Evolutionary conservation across 1,140 invertebrate genomes (phyloP).

Genomic region (Amyelois transitella): DNA sequence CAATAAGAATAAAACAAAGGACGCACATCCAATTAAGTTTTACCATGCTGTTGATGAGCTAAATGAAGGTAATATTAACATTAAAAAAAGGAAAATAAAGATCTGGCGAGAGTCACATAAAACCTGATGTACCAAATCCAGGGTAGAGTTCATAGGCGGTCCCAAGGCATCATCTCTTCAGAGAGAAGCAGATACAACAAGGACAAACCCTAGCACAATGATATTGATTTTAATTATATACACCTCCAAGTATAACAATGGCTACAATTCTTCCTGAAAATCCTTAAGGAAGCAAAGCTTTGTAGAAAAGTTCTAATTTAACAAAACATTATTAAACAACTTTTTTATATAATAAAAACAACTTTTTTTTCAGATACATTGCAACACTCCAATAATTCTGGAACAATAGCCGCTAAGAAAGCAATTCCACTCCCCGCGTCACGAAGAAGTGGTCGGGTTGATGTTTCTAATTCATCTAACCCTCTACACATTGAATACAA

Average conservation of each 20-base stretch:
- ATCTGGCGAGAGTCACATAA: too few relatives aligned
- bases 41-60: conserved; percentile 48
- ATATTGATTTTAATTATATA: too few relatives aligned
- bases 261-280: too few relatives aligned
- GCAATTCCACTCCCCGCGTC: conserved; percentile 25
- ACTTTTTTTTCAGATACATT: conserved; percentile 44
- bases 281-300: too few relatives aligned
- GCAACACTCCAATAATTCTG: conserved; percentile 35
- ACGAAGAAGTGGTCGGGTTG: conserved; percentile 24
- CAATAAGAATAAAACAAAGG: conserved; percentile 12
- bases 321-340: too few relatives aligned
- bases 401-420: conserved; percentile 42
- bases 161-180: too few relatives aligned
- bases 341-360: not conserved
- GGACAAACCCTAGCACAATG: too few relatives aligned
- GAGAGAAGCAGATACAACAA: too few relatives aligned
- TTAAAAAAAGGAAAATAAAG: not conserved
- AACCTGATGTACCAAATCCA: too few relatives aligned
- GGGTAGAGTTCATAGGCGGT: too few relatives aligned
- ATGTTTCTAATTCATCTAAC: conserved; percentile 28
- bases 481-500: conserved; percentile 51
- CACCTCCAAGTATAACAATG: too few relatives aligned
- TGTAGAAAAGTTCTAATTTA: too few relatives aligned
- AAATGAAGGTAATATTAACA: conserved; percentile 44
- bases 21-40: conserved; percentile 31